Conservation (phyloP, 2,888 invertebrate genomes). For the Noctua pronuba region DNA sequence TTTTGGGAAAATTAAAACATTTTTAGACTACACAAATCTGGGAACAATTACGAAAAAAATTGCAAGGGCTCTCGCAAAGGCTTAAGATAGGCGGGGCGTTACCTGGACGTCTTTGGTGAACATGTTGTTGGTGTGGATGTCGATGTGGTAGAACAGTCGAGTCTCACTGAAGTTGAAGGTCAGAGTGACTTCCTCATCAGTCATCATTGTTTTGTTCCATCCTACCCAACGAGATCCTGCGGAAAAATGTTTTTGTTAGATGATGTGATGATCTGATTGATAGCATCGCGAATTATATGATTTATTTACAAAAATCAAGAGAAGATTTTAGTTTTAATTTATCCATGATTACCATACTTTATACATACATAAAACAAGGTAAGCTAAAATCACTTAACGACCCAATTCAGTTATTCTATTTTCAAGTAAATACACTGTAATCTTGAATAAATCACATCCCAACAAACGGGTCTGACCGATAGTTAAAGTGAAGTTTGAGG, state of each 20-base stretch:
- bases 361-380: constrained; percentile 6
- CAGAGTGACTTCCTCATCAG: constrained; percentile 92
- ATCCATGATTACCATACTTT: neutral
- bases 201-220: constrained; percentile 93
- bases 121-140: constrained; percentile 95
- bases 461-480: constrained; percentile 10
- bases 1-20: neutral
- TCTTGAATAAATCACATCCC: constrained; percentile 36
- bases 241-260: neutral
- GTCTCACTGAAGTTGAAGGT: constrained; percentile 95
- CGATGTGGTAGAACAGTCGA: constrained; percentile 93
- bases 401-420: constrained; percentile 13
- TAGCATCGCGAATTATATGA: neutral
- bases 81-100: constrained; percentile 67
- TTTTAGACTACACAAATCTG: constrained; percentile 9
- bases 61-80: constrained; percentile 43
- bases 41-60: neutral
- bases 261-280: neutral
- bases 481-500: constrained; percentile 34
- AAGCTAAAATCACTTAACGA: constrained; percentile 18
- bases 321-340: neutral
- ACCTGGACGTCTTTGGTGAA: constrained; percentile 95
- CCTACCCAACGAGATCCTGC: constrained; percentile 95
- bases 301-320: neutral
- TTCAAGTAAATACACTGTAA: constrained; percentile 31